Base-by-base conservation (phyloP, 2,113 vertebrate genomes). In the Apodemus speciosus region DNA sequence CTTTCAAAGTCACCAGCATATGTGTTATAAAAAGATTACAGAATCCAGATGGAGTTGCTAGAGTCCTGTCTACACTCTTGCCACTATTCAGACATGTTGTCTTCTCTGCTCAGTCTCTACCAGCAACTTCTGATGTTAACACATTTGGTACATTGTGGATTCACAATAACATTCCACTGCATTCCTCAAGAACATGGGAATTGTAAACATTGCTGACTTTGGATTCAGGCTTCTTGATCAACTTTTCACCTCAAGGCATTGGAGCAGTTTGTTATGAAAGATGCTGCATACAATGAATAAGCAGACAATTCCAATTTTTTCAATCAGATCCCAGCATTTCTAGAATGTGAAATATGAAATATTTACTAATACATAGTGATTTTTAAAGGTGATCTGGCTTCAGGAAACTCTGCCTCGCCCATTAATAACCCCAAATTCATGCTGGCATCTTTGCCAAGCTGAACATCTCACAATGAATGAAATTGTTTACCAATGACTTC, bases 321-420 rank as follows among this genome's bases (percentile, higher is more conserved):
- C 80, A 81, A 66, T 38, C 62, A 58, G 58, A 90, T 75, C 93
- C 51, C 32, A 88, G 5, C 9, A 69, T 88, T 49, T 35, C 11
- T 46, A 35, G 89, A 84, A 86, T 68, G 0, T 62, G 49, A 86
- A 32, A 43, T n/a, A 62, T 38, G 13, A 81, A 81, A 60, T 40
- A 60, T 40, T 81, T 32, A 76, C 68, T 62, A 75, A 30, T 60
- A 58, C 9, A 16, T 38, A 46, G 9, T 46, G 27, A 68, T 40
- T 83, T 86, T 88, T 60, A 90, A 60, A 90, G 76, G 71, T 92
- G 90, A 91, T 66, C 30, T 81, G 69, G 30, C 4, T 6, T 20
- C 4, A 85, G 66, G 20, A 72, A 91, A 15, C 60, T 89, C 6
- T 73, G 66, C 27, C 16, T 23, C 13, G 21, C 30, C 0, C 40